Conservation (phyloP, 1,140 invertebrate genomes). For the Caenorhabditis remanei region DNA sequence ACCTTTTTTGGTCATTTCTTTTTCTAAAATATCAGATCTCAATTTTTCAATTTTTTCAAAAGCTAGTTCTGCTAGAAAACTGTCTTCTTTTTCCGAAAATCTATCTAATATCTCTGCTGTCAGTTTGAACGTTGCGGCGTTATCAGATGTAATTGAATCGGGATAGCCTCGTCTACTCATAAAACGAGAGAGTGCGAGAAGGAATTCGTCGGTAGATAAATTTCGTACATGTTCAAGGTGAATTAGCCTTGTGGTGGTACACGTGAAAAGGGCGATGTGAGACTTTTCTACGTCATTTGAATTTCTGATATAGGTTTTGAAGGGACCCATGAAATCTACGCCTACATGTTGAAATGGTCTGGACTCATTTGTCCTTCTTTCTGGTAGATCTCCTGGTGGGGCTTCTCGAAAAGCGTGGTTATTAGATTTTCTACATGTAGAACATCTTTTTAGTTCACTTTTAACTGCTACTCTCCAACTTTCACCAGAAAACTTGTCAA, state of each 20-base stretch:
- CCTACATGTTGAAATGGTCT: conserved; percentile 54
- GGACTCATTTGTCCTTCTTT: conserved; percentile 52
- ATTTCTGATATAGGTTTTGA: conserved; percentile 15
- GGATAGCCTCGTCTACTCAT: conserved; percentile 44
- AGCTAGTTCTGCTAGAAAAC: not conserved
- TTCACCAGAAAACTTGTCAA: too few relatives aligned
- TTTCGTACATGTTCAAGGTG: conserved; percentile 35
- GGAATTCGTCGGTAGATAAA: not conserved
- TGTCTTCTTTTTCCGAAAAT: not conserved
- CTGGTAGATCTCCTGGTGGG: conserved; percentile 41
- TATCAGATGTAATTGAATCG: conserved; percentile 61
- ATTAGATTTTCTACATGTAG: too few relatives aligned
- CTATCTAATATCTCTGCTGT: not conserved
- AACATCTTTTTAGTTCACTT: too few relatives aligned
- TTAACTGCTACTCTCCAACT: too few relatives aligned
- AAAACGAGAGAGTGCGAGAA: conserved; percentile 15
- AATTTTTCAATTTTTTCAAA: not conserved
- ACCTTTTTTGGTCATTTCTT: conserved; percentile 46
- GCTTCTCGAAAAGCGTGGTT: too few relatives aligned
- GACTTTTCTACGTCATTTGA: conserved; percentile 55
- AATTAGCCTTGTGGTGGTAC: conserved; percentile 14
- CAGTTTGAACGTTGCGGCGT: conserved; percentile 35
- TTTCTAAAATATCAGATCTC: not conserved
- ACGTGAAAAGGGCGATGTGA: conserved; percentile 41
- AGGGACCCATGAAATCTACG: conserved; percentile 52